phyloP scores from a whole-genome alignment of 1,140 invertebrate species.

The Dendroctonus valens region DNA sequence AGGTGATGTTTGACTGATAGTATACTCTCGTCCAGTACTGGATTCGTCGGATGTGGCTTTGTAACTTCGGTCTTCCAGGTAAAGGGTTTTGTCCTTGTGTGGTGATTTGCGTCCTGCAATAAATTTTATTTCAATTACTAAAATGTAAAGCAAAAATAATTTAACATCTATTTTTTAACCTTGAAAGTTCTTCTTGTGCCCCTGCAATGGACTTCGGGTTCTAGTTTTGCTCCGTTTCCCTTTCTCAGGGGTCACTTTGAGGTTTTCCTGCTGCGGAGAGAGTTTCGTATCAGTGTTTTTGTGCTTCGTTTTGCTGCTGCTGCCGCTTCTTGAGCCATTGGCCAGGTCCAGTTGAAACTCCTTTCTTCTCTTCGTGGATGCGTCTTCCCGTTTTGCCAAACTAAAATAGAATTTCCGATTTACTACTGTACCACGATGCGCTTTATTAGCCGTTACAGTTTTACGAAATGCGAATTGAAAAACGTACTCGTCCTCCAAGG shows the following conservation, averaged over 20 bases:
- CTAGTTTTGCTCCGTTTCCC: slow-evolving; percentile 54
- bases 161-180: slow-evolving; percentile 24
- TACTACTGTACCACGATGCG: too few species aligned
- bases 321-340: slow-evolving; percentile 53
- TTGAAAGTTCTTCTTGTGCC: slow-evolving; percentile 43
- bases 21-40: slow-evolving; percentile 54
- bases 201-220: slow-evolving; percentile 58
- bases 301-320: slow-evolving; percentile 50
- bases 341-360: slow-evolving; percentile 56
- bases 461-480: background rate
- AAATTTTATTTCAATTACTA: background rate
- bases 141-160: background rate
- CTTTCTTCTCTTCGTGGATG: slow-evolving; percentile 58
- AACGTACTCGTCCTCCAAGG: slow-evolving; percentile 65
- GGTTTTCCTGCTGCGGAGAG: slow-evolving; percentile 49
- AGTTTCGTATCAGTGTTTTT: slow-evolving; percentile 52
- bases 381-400: slow-evolving; percentile 51
- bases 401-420: background rate
- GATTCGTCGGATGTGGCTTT: slow-evolving; percentile 62
- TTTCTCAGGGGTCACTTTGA: slow-evolving; percentile 40
- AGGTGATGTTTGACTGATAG: slow-evolving; percentile 46
- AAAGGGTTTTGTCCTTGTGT: slow-evolving; percentile 18
- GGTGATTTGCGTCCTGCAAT: slow-evolving; percentile 24
- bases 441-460: background rate
- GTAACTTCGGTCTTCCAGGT: slow-evolving; percentile 17